Conservation (phyloP, 2,113 vertebrate species). For the Pseudorectes ferrugineus region DNA sequence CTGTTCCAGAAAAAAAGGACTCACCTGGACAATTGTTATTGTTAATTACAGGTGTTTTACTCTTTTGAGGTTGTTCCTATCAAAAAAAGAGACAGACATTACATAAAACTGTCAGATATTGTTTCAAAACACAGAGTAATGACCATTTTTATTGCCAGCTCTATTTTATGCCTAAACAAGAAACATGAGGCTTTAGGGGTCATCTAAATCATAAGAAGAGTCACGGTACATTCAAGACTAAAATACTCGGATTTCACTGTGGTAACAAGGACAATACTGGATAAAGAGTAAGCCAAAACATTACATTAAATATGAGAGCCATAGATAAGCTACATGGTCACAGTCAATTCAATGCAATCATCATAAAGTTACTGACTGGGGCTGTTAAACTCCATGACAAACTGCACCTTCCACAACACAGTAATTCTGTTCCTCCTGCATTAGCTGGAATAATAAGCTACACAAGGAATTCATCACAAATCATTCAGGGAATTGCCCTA, state of each 20-base stretch:
- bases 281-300: background rate
- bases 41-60: conserved; percentile 90
- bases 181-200: background rate
- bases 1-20: background rate
- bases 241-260: background rate
- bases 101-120: background rate
- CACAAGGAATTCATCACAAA: conserved; percentile 23
- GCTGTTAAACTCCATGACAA: background rate
- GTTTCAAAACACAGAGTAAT: background rate
- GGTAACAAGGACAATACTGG: background rate
- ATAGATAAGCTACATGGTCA: background rate
- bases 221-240: background rate
- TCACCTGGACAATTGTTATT: conserved; percentile 93
- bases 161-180: background rate
- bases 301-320: background rate
- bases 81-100: background rate
- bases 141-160: background rate
- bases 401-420: background rate
- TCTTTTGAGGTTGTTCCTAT: conserved; percentile 93
- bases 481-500: conserved; percentile 50
- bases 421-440: background rate
- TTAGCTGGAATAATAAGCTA: background rate
- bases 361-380: background rate
- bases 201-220: background rate
- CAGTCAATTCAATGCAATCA: background rate